A percentile compares a stretch with the other conserved stretches of the same genome.
phyloP scores from a whole-genome alignment of 2,888 invertebrate species.

The Mythimna albipuncta region DNA sequence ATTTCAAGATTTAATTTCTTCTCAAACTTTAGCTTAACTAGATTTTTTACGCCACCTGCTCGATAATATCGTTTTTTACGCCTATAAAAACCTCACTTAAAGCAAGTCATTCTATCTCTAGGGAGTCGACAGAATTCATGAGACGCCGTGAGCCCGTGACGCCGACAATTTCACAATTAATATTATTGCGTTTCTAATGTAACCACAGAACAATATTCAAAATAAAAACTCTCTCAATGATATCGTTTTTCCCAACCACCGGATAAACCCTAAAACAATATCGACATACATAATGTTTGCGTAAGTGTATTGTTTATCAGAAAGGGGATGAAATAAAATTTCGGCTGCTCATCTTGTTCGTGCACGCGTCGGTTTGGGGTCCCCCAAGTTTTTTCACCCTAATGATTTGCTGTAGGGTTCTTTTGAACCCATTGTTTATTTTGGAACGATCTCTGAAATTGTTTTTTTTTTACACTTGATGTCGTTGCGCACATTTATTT shows the following conservation, averaged over 20 bases:
- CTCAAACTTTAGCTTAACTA: not conserved
- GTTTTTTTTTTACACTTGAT: constrained; percentile 68
- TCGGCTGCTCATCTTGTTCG: constrained; percentile 80
- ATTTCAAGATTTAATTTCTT: not conserved
- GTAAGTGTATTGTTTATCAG: constrained; percentile 75
- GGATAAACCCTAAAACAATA: constrained; percentile 59
- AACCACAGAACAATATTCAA: not conserved
- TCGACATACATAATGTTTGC: constrained; percentile 63
- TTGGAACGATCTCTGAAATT: constrained; percentile 73
- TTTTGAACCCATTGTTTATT: constrained; percentile 82
- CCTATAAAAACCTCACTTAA: too few relatives aligned
- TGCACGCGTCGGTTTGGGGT: constrained; percentile 66
- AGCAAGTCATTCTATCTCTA: too few relatives aligned
- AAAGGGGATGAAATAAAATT: constrained; percentile 75
- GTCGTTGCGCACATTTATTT: constrained; percentile 54
- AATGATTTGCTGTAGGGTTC: constrained; percentile 80
- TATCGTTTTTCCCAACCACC: constrained; percentile 29
- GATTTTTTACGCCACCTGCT: too few relatives aligned
- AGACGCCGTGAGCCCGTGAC: too few relatives aligned
- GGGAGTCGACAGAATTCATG: too few relatives aligned
- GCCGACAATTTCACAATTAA: not conserved
- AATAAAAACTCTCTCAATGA: constrained; percentile 15
- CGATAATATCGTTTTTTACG: too few relatives aligned
- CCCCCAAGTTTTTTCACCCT: constrained; percentile 80
- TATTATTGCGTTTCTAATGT: not conserved